Evolutionary conservation across 2,888 invertebrate species (phyloP).

Genomic region (Drosophila yooni): DNA sequence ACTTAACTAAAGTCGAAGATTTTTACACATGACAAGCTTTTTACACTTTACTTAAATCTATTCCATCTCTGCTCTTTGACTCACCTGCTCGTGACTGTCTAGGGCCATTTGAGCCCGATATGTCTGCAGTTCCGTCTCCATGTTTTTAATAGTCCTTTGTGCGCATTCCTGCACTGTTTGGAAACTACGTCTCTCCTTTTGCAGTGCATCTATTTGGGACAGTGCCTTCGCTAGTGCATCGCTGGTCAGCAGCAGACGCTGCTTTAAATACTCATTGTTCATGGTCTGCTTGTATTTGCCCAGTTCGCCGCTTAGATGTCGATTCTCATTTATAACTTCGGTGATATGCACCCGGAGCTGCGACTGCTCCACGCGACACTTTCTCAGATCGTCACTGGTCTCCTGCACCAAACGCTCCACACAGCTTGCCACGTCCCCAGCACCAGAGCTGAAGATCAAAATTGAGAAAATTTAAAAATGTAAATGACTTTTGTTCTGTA

Average conservation of each 20-base stretch:
- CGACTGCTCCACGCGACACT: slow-evolving; percentile 79
- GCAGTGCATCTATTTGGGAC: slow-evolving; percentile 83
- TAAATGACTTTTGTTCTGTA: background rate
- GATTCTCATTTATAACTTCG: slow-evolving; percentile 84
- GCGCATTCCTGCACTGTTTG: slow-evolving; percentile 89
- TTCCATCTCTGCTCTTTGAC: slow-evolving; percentile 12
- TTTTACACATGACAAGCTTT: background rate
- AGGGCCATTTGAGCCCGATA: slow-evolving; percentile 83
- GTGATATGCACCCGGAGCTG: slow-evolving; percentile 78
- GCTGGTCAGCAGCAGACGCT: slow-evolving; percentile 71
- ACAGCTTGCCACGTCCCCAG: slow-evolving; percentile 60
- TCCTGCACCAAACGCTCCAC: slow-evolving; percentile 75
- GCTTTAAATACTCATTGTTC: slow-evolving; percentile 40
- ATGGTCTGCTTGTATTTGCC: slow-evolving; percentile 51
- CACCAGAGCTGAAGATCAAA: slow-evolving; percentile 28
- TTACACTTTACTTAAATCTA: background rate
- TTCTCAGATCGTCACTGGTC: slow-evolving; percentile 76
- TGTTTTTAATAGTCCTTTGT: slow-evolving; percentile 88
- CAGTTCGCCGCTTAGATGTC: slow-evolving; percentile 69
- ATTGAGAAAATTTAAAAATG: background rate
- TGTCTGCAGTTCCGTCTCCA: slow-evolving; percentile 89
- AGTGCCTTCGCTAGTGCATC: slow-evolving; percentile 83
- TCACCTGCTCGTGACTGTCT: slow-evolving; percentile 60
- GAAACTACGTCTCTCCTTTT: slow-evolving; percentile 88
- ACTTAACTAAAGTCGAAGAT: background rate